Conservation (phyloP, 2,888 invertebrate species). For the Caenorhabditis doughertyi region DNA sequence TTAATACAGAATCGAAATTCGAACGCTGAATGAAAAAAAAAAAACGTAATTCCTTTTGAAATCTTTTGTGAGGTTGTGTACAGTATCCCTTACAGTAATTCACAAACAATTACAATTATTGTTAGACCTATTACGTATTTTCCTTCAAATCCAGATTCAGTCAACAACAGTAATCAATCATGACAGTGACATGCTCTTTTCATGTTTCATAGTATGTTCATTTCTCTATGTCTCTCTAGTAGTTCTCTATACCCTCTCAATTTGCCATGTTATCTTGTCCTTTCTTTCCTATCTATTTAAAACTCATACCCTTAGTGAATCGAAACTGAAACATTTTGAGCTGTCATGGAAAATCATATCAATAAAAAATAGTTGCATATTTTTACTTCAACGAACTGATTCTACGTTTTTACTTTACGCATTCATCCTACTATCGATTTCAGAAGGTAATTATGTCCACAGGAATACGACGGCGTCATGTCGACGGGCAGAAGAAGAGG, state of each 20-base stretch:
- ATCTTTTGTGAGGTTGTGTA: too few species aligned
- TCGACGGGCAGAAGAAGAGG: slow-evolving; percentile 30
- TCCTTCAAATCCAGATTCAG: too few species aligned
- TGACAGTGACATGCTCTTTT: slow-evolving; percentile 22
- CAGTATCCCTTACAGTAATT: too few species aligned
- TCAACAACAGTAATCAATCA: slow-evolving; percentile 1
- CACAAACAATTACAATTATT: too few species aligned
- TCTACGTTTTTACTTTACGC: too few species aligned
- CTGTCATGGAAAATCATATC: background rate
- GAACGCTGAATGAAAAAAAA: too few species aligned
- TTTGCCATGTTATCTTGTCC: slow-evolving; percentile 3
- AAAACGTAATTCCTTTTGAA: too few species aligned
- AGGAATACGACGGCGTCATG: slow-evolving; percentile 52
- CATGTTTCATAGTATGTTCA: slow-evolving; percentile 9
- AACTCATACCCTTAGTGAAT: background rate
- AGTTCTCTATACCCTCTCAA: slow-evolving; percentile 7
- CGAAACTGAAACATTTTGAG: background rate
- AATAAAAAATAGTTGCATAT: background rate
- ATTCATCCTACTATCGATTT: too few species aligned
- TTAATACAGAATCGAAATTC: too few species aligned
- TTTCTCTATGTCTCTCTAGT: slow-evolving; percentile 22
- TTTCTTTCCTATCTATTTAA: slow-evolving; percentile 30
- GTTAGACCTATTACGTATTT: too few species aligned
- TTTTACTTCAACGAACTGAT: too few species aligned
- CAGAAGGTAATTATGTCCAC: slow-evolving; percentile 31